Conservation (phyloP, 1,140 invertebrate species). For the Campoletis sonorensis region DNA sequence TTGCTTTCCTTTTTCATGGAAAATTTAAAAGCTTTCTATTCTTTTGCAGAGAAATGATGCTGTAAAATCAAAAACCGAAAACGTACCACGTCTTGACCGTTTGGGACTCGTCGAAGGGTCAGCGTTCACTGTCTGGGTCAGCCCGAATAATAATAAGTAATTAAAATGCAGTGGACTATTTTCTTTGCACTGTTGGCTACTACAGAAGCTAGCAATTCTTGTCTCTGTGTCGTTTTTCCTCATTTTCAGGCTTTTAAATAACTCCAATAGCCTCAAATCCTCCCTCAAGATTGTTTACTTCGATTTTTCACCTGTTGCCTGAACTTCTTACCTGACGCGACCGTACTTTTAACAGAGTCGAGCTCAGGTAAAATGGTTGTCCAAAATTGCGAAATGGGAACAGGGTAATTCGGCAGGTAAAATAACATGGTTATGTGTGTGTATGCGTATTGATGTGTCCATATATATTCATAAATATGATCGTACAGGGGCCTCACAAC, state of each 20-base stretch:
- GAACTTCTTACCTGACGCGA: neutral
- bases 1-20: neutral
- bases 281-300: conserved; percentile 34
- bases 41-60: neutral
- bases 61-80: neutral
- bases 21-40: neutral
- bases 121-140: conserved; percentile 24
- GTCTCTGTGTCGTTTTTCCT: neutral
- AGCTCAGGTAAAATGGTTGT: conserved; percentile 11
- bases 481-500: conserved; percentile 48
- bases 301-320: conserved; percentile 52
- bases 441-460: neutral
- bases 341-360: neutral
- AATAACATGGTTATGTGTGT: conserved; percentile 12
- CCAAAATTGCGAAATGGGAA: conserved; percentile 32
- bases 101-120: neutral
- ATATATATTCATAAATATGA: conserved; percentile 2
- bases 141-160: conserved; percentile 60
- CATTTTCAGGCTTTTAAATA: neutral
- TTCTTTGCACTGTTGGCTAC: conserved; percentile 9
- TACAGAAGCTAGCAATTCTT: neutral
- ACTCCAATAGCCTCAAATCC: neutral
- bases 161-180: conserved; percentile 62
- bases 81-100: neutral
- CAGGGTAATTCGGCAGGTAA: conserved; percentile 43